Conservation (phyloP, 1,140 invertebrate genomes). For the Bradynema listronoti region DNA sequence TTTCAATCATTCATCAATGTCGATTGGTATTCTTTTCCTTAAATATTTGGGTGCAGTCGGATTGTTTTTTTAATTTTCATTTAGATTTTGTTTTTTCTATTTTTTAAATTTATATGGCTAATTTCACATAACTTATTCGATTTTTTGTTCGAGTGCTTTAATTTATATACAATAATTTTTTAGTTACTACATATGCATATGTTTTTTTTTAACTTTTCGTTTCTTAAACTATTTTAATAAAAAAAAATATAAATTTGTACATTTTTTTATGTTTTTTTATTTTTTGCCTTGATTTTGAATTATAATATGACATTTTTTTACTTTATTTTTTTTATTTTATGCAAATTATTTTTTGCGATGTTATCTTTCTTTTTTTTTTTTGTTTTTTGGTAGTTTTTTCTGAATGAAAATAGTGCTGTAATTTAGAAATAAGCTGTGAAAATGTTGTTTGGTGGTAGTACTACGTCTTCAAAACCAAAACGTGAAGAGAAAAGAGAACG, state of each 20-base stretch:
- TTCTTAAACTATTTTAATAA: not conserved
- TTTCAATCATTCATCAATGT: too few species aligned
- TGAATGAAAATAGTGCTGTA: not conserved
- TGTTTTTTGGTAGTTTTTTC: too few species aligned
- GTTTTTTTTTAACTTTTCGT: not conserved
- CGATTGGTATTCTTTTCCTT: too few species aligned
- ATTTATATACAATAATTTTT: not conserved
- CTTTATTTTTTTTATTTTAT: conserved; percentile 1
- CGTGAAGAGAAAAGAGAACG: conserved; percentile 21
- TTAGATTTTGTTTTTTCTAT: too few species aligned
- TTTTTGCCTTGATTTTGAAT: not conserved
- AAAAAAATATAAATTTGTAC: not conserved
- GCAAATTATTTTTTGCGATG: not conserved
- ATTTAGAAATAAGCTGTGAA: not conserved
- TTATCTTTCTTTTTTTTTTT: not conserved
- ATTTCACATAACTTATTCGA: too few species aligned
- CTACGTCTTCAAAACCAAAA: conserved; percentile 2
- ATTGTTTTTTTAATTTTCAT: not conserved
- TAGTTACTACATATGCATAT: not conserved
- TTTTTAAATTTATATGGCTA: not conserved
- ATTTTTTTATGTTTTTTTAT: not conserved
- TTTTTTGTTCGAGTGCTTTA: too few species aligned
- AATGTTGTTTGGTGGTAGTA: conserved; percentile 9
- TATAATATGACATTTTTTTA: not conserved
- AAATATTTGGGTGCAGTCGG: too few species aligned